Conservation (phyloP, 2,113 vertebrate genomes). For the Oreamnos americanus region DNA sequence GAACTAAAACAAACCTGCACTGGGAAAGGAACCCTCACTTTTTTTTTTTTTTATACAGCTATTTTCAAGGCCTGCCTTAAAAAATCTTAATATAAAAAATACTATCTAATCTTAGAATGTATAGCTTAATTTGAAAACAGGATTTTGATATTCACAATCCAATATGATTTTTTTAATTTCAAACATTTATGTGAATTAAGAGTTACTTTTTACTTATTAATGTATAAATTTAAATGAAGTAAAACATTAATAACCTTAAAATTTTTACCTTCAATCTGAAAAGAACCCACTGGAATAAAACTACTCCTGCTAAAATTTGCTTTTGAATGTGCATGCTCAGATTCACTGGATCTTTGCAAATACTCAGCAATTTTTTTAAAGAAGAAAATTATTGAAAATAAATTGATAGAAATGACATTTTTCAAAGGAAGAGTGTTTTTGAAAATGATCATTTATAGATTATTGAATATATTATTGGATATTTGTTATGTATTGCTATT, state of each 20-base stretch:
- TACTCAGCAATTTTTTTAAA: background rate
- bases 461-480: background rate
- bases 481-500: background rate
- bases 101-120: background rate
- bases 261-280: background rate
- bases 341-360: background rate
- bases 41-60: background rate
- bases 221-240: background rate
- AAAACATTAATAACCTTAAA: background rate
- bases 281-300: background rate
- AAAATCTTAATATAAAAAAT: background rate
- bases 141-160: background rate
- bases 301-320: background rate
- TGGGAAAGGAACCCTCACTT: background rate
- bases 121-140: background rate
- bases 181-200: background rate
- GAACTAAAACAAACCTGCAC: background rate
- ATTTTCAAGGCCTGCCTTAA: background rate
- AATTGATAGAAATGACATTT: background rate
- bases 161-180: background rate
- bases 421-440: background rate
- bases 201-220: background rate
- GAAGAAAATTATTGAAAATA: background rate
- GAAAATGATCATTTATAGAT: background rate
- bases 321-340: background rate